Evolutionary conservation across 2,113 vertebrate genomes (phyloP).

Genomic region (Poicephalus gulielmi): DNA sequence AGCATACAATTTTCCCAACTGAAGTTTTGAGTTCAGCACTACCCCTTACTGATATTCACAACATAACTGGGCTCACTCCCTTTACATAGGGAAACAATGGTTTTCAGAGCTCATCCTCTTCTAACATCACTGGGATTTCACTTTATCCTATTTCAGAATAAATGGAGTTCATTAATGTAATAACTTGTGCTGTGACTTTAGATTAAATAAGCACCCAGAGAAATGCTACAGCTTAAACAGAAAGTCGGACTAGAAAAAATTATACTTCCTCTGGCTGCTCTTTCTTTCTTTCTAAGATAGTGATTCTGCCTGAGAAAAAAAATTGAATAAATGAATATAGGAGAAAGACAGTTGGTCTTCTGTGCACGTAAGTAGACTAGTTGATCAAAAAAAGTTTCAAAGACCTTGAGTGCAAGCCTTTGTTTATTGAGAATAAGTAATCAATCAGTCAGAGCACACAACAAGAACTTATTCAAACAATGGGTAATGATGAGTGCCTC

Average conservation of each 20-base stretch:
- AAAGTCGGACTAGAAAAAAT: not conserved
- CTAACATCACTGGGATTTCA: not conserved
- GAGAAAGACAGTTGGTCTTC: not conserved
- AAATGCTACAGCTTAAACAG: not conserved
- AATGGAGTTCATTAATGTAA: not conserved
- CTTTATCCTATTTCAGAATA: not conserved
- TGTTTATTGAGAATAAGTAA: conserved; percentile 52
- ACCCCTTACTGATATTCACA: not conserved
- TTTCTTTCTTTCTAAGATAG: not conserved
- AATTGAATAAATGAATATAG: not conserved
- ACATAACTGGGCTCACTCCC: not conserved
- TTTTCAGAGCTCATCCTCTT: not conserved
- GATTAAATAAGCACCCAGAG: not conserved
- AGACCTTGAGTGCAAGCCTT: conserved; percentile 29
- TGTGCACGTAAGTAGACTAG: not conserved
- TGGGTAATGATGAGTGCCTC: conserved; percentile 10
- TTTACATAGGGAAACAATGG: not conserved
- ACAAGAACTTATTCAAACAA: conserved; percentile 47
- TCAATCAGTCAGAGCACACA: conserved; percentile 41
- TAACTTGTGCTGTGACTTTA: not conserved
- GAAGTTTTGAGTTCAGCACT: not conserved
- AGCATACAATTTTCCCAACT: not conserved
- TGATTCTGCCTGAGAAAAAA: not conserved
- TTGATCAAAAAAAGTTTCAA: conserved; percentile 6
- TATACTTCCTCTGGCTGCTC: not conserved